phyloP scores from a whole-genome alignment of 2,888 invertebrate species.

The Athrips mouffetella region DNA sequence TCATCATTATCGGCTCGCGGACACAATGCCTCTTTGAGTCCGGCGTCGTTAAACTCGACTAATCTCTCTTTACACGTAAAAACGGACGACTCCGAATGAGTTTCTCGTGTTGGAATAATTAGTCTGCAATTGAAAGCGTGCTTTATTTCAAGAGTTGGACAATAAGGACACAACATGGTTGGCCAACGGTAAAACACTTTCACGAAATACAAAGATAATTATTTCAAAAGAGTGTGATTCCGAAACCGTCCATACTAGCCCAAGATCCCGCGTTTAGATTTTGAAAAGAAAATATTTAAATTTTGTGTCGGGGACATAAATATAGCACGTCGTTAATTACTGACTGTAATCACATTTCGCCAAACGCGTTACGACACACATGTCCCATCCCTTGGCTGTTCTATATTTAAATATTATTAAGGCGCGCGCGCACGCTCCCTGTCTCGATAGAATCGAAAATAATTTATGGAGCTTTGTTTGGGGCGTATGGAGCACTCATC shows the following conservation, averaged over 20 bases:
- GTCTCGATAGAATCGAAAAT: constrained; percentile 65
- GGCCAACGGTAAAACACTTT: constrained; percentile 75
- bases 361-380: constrained; percentile 76
- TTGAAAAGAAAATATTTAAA: constrained; percentile 56
- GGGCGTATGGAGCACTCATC: constrained; percentile 3
- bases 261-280: constrained; percentile 43
- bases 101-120: constrained; percentile 77
- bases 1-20: constrained; percentile 67
- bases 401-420: constrained; percentile 75
- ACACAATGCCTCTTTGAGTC: constrained; percentile 66
- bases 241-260: constrained; percentile 44
- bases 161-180: constrained; percentile 70
- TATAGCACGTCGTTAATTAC: constrained; percentile 75
- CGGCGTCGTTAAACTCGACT: constrained; percentile 68
- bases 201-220: constrained; percentile 65
- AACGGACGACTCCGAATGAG: constrained; percentile 70
- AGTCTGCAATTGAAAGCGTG: constrained; percentile 77
- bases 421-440: constrained; percentile 68
- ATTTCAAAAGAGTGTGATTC: constrained; percentile 58
- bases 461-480: constrained; percentile 62
- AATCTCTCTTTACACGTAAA: constrained; percentile 75
- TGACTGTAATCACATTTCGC: constrained; percentile 77
- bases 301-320: constrained; percentile 50
- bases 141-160: constrained; percentile 73
- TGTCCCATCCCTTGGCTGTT: constrained; percentile 77